Base-by-base conservation (phyloP, 2,113 vertebrate genomes). In the Mus musculus region DNA sequence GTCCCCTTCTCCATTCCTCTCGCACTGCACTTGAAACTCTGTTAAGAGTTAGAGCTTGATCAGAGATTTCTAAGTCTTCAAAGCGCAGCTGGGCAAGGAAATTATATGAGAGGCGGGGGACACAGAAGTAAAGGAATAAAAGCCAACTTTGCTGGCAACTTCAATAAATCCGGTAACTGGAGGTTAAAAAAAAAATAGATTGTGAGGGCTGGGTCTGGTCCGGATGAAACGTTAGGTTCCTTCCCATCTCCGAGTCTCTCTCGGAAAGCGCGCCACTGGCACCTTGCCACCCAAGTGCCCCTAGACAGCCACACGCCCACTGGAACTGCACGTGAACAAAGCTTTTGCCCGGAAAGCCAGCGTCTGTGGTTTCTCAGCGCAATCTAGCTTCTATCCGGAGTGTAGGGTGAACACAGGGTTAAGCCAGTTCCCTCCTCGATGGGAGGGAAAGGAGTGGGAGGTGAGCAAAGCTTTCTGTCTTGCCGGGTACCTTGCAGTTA, bases 371-470 rank as follows among this genome's bases (percentile, higher is more conserved):
- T 97, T 97, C 80, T 75, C 5, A 0, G 87, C 61, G 2, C 30
- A 17, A 89, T 77, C 46, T 49, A 36, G 90, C 85, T 90, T 75
- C 96, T 92, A 90, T 13, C 0, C 33, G 39, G 95, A 96, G 94
- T 17, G 52, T 0, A 30, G 72, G 87, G 98, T 80, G 89, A 96
- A 52, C 93, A 97, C 97, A 98, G 98, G 96, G 98, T 99, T 99
- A 99, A 98, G 42, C 73, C 36, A 73, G 65, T 89, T 82, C 96
- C 96, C 97, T 98, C 94, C 97, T 96, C 26, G 22, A 95, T 80
- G 69, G 98, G 96, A 95, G 92, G 92, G 82, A 49, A 61, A 13
- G 85, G 94, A 91, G 97, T 98, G 94, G 95, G 97, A 76, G 94
- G 97, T 92, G 82, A 84, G 94, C 94, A 77, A 54, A 16, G 92